These are phyloP conservation scores for Ochropacha duplaris DNA, from an alignment of 2,888 invertebrate species.

Conservation along the genomic window DNA sequence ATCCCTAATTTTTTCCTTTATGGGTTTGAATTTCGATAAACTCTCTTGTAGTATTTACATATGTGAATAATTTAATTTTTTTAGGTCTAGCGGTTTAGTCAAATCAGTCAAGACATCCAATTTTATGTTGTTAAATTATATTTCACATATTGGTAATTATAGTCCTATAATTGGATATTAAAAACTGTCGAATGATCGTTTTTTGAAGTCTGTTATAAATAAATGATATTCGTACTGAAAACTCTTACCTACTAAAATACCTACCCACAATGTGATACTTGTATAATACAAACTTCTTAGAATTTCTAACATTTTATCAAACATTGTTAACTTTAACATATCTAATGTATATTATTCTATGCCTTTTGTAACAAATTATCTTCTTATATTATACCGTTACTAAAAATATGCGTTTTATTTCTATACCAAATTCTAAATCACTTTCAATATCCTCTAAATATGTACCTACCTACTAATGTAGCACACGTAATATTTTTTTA, in stretches of 20 bases:
- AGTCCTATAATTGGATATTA: too few relatives aligned
- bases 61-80: too few relatives aligned
- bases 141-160: too few relatives aligned
- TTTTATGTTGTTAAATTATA: too few relatives aligned
- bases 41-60: too few relatives aligned
- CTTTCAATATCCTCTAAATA: background rate
- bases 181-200: too few relatives aligned
- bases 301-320: slow-evolving; percentile 39
- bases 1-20: too few relatives aligned
- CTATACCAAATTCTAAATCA: background rate
- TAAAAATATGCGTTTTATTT: slow-evolving; percentile 28
- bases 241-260: slow-evolving; percentile 25
- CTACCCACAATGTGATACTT: slow-evolving; percentile 57
- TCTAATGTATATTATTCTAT: slow-evolving; percentile 46
- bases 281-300: slow-evolving; percentile 39
- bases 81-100: too few relatives aligned
- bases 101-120: too few relatives aligned
- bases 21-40: too few relatives aligned
- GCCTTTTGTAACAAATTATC: slow-evolving; percentile 49
- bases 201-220: too few relatives aligned
- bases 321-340: slow-evolving; percentile 53
- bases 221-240: slow-evolving; percentile 35
- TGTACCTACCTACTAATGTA: background rate
- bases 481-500: background rate
- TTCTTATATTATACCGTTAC: slow-evolving; percentile 49